Percentiles rank a stretch among this genome's conserved stretches.
phyloP scores from a whole-genome alignment of 2,888 invertebrate species.

The Exephanes ischioxanthus region DNA sequence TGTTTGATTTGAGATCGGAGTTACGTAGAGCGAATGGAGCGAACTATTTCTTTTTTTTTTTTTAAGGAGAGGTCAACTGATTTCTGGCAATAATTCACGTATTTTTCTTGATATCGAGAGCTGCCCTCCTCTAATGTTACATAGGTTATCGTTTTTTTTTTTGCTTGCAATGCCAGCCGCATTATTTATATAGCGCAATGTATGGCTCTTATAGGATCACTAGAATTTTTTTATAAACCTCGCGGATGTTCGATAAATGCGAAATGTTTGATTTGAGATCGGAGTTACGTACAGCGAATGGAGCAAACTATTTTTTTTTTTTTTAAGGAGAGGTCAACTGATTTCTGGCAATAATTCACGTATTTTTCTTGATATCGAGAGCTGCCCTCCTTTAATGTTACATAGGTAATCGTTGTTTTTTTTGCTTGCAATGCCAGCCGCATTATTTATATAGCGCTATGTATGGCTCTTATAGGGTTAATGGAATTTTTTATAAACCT shows the following conservation, averaged over 20 bases:
- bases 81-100: not conserved
- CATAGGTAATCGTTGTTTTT: too few species aligned
- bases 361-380: not conserved
- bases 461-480: conserved; percentile 38
- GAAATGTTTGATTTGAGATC: conserved; percentile 8
- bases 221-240: conserved; percentile 61
- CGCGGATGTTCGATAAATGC: conserved; percentile 17
- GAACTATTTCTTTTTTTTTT: not conserved
- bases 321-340: too few species aligned
- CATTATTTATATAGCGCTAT: conserved; percentile 17
- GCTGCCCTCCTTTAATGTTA: too few species aligned
- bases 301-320: not conserved
- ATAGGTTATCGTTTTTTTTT: too few species aligned
- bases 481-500: conserved; percentile 61
- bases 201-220: conserved; percentile 43
- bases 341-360: too few species aligned
- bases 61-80: not conserved
- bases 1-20: conserved; percentile 1
- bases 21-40: not conserved
- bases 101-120: not conserved
- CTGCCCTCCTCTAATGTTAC: not conserved
- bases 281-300: not conserved
- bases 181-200: conserved; percentile 17
- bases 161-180: conserved; percentile 8
- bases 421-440: conserved; percentile 5